Percentiles rank a stretch among this genome's conserved stretches.
Evolutionary conservation across 2,888 invertebrate species (phyloP).

Genomic region (Oligia strigilis): DNA sequence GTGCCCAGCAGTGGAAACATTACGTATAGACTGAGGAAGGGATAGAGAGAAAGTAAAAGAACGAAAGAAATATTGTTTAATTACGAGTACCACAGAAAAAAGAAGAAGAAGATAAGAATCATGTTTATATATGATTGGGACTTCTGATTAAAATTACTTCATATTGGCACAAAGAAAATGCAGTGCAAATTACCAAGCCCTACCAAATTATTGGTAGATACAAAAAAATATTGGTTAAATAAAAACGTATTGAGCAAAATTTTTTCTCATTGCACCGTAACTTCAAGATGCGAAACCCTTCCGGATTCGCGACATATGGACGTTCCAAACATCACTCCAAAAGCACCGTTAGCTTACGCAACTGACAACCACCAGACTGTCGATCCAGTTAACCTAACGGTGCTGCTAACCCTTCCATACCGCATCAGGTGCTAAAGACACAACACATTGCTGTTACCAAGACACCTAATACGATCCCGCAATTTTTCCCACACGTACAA

Average conservation of each 20-base stretch:
- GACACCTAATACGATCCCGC: conserved; percentile 74
- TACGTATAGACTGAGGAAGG: neutral
- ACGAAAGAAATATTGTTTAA: neutral
- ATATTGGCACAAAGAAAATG: neutral
- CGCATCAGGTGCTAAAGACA: conserved; percentile 71
- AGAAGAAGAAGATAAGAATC: neutral
- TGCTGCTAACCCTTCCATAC: conserved; percentile 61
- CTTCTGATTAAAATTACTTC: neutral
- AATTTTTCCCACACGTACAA: conserved; percentile 87
- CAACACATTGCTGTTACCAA: conserved; percentile 71
- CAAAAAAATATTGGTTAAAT: neutral
- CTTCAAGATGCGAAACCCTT: neutral
- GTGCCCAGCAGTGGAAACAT: no score
- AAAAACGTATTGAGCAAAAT: neutral
- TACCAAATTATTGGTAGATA: neutral
- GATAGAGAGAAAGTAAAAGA: no score
- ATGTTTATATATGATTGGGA: neutral
- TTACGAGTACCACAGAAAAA: no score
- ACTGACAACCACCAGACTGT: conserved; percentile 20
- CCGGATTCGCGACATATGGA: neutral
- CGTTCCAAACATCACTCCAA: neutral
- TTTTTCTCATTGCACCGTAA: neutral
- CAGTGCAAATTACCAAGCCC: no score
- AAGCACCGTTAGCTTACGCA: conserved; percentile 44
- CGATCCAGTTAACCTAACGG: conserved; percentile 60